A percentile compares a stretch with the other conserved stretches of the same genome.
Conservation (phyloP, 2,888 invertebrate species). For the Microdon myrmicae region DNA sequence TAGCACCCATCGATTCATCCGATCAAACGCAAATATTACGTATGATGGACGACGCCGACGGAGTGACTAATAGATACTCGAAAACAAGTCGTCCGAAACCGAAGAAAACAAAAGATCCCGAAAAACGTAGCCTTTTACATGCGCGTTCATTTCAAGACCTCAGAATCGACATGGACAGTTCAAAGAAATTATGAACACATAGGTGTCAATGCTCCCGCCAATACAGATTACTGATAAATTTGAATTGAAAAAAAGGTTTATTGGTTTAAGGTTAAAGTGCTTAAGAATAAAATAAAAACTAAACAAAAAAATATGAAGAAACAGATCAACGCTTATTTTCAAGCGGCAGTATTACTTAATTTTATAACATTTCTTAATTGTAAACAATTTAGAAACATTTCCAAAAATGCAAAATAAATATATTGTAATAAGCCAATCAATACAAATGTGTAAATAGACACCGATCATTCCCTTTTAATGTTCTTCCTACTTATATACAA, state of each 20-base stretch:
- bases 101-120: slow-evolving; percentile 72
- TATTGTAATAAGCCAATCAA: slow-evolving; percentile 10
- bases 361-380: slow-evolving; percentile 16
- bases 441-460: slow-evolving; percentile 19
- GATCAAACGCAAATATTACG: slow-evolving; percentile 89
- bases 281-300: slow-evolving; percentile 19
- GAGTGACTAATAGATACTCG: slow-evolving; percentile 78
- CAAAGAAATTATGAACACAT: slow-evolving; percentile 59
- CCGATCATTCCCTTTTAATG: slow-evolving; percentile 42
- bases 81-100: slow-evolving; percentile 72
- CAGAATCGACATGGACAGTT: slow-evolving; percentile 62
- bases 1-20: slow-evolving; percentile 91
- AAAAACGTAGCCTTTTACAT: slow-evolving; percentile 70
- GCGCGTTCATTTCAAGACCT: slow-evolving; percentile 63
- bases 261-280: slow-evolving; percentile 19
- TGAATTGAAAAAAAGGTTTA: slow-evolving; percentile 8
- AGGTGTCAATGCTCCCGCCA: not conserved
- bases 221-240: slow-evolving; percentile 12
- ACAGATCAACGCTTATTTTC: slow-evolving; percentile 35
- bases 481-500: slow-evolving; percentile 25
- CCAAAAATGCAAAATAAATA: slow-evolving; percentile 22
- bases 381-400: too few relatives aligned
- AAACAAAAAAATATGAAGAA: slow-evolving; percentile 6
- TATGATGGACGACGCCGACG: slow-evolving; percentile 96
- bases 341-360: slow-evolving; percentile 50